Base-by-base conservation (phyloP, 2,797 vertebrate species). In the Atherinosoma microstoma region DNA sequence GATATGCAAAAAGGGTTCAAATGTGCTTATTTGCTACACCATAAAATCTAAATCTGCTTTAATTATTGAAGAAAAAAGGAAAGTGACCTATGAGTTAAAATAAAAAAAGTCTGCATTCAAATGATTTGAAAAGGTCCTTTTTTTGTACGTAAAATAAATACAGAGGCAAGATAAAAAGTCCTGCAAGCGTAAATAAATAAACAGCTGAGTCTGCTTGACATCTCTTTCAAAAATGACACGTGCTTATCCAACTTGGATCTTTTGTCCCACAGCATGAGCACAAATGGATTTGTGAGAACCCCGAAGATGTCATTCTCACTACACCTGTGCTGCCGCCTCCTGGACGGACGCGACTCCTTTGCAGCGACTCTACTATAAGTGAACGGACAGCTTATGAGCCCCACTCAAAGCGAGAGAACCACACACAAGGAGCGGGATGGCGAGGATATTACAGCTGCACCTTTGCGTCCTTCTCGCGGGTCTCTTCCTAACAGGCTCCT, bases 321-420 rank as follows among this genome's bases (percentile, higher is more conserved):
- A 87, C 93, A 94, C 93, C 94, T 94, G 95, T 94, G 92, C 94
- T 94, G 94, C 94, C 95, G 94, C 94, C 94, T 95, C 94, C 93
- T 94, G 94, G 94, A 93, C 93, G 90, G 84, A 93, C 90, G 79
- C 79, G 91, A 86, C 88, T 89, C 76, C 87, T 89, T 80, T 64
- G 78, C 89, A 84, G 88, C 85, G 84, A 87, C 91, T 90, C 83
- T 86, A 82, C 88, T 94, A 94, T 91, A 95, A 95, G 93, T 91
- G 92, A 87, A 80, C 93, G 86, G 89, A 79, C 93, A 84, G 88
- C 86, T 89, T 80, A 86, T 86, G 91, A 90, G 89, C 88, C 85
- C 87, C 89, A 79, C 87, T 92, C 87, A 90, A 87, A 93, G 86
- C 93, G 70, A 85, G 88, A 87, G 87, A 89, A 86, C 71, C 89